These are phyloP conservation scores for Platycercus adscitus DNA, from an alignment of 2,113 vertebrate genomes.

Conservation along the genomic window DNA sequence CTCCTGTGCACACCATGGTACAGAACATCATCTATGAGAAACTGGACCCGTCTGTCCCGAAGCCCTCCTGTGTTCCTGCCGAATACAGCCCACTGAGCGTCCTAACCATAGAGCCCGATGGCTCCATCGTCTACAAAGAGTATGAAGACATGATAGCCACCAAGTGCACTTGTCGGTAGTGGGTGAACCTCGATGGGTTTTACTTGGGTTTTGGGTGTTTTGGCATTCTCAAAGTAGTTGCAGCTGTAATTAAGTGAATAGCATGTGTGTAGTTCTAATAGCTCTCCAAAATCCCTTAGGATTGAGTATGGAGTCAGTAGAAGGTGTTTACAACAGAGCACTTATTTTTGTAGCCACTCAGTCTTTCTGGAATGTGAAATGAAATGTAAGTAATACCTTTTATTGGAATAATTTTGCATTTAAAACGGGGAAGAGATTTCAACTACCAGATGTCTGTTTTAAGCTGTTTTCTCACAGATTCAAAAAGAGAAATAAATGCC, in stretches of 20 bases:
- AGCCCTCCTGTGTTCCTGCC: conserved; percentile 90
- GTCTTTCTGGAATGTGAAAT: neutral
- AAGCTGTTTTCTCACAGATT: conserved; percentile 5
- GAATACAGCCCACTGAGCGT: conserved; percentile 91
- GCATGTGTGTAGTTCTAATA: fast-evolving
- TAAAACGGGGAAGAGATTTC: neutral
- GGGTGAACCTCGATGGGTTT: neutral
- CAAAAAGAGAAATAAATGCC: neutral
- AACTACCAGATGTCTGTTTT: neutral
- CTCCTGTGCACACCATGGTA: conserved; percentile 90
- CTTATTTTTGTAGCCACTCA: conserved; percentile 34
- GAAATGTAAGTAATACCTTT: conserved; percentile 6
- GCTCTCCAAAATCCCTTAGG: neutral
- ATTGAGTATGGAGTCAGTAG: neutral
- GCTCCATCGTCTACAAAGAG: conserved; percentile 92
- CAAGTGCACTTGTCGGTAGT: conserved; percentile 90
- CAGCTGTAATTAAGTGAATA: fast-evolving
- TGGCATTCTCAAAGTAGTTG: fast-evolving
- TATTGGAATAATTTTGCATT: neutral
- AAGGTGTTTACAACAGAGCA: neutral
- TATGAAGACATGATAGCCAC: conserved; percentile 96
- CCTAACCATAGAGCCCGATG: conserved; percentile 87
- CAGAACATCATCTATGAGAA: conserved; percentile 93
- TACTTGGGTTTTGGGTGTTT: neutral
- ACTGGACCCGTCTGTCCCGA: conserved; percentile 84